A percentile compares a stretch with the other conserved stretches of the same genome.
phyloP scores from a whole-genome alignment of 2,113 vertebrate genomes.

The Neogobius melanostomus region DNA sequence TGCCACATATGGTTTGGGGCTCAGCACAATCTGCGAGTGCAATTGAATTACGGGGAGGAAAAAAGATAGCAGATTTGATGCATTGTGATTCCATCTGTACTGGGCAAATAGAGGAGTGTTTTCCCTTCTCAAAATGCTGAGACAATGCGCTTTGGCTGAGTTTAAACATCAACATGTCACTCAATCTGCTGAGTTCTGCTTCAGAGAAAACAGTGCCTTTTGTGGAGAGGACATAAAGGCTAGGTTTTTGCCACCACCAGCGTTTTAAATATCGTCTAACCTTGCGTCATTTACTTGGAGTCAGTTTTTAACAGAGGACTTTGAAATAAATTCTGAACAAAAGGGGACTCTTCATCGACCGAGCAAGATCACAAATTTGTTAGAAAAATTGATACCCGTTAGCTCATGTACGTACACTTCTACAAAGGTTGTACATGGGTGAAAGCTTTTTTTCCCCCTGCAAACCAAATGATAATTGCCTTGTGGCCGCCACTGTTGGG shows the following conservation, averaged over 20 bases:
- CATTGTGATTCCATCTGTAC: conserved; percentile 11
- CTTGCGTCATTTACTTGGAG: not conserved
- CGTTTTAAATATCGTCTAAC: not conserved
- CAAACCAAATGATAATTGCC: too few species aligned
- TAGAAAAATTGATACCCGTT: too few species aligned
- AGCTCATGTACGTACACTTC: too few species aligned
- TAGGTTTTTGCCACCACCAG: not conserved
- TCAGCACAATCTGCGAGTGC: conserved; percentile 14
- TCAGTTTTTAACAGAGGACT: not conserved
- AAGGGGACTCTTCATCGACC: not conserved
- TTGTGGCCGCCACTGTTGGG: too few species aligned
- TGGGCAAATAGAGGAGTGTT: conserved; percentile 14
- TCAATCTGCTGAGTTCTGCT: not conserved
- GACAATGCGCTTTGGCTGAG: conserved; percentile 6
- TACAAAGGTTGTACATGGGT: too few species aligned
- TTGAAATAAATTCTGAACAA: not conserved
- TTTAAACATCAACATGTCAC: conserved; percentile 5
- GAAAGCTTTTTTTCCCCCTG: too few species aligned
- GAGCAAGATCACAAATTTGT: too few species aligned
- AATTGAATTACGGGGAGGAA: not conserved
- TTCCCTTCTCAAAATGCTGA: conserved; percentile 3
- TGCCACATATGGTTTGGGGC: conserved; percentile 3
- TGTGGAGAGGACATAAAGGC: not conserved
- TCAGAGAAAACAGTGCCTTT: not conserved
- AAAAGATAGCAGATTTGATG: not conserved